phyloP scores from a whole-genome alignment of 2,113 vertebrate genomes.

The Mus pahari region DNA sequence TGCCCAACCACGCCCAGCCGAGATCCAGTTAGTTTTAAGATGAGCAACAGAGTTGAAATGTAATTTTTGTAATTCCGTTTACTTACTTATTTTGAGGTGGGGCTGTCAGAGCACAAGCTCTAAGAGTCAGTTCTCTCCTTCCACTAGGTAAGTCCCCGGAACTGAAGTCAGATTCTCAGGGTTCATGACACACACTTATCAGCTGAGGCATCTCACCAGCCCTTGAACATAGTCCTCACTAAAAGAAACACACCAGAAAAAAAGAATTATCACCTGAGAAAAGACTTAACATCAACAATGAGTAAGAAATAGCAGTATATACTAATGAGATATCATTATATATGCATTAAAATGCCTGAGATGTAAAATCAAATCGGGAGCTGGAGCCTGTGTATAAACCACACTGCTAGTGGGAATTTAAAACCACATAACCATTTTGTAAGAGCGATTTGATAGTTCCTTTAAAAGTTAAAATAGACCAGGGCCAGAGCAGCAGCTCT shows the following conservation, averaged over 20 bases:
- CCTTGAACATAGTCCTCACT: background rate
- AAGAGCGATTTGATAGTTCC: background rate
- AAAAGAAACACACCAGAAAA: background rate
- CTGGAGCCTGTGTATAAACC: background rate
- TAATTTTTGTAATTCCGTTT: background rate
- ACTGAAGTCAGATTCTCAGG: background rate
- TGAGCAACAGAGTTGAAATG: background rate
- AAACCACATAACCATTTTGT: conserved; percentile 1
- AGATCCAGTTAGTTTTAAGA: background rate
- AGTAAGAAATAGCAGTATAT: conserved; percentile 1
- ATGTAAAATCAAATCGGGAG: background rate
- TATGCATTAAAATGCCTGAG: background rate
- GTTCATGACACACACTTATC: background rate
- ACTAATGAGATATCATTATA: too few species aligned
- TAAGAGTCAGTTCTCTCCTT: background rate
- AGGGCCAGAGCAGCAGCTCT: background rate
- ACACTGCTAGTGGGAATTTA: background rate
- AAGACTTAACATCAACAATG: background rate
- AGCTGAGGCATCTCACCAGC: background rate
- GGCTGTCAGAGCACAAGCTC: too few species aligned
- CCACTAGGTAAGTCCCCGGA: too few species aligned
- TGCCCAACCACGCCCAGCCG: background rate
- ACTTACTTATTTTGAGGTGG: background rate
- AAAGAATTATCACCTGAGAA: background rate
- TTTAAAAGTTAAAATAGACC: background rate